Base-by-base conservation (phyloP, 2,113 vertebrate genomes). In the Corythoichthys intestinalis region DNA sequence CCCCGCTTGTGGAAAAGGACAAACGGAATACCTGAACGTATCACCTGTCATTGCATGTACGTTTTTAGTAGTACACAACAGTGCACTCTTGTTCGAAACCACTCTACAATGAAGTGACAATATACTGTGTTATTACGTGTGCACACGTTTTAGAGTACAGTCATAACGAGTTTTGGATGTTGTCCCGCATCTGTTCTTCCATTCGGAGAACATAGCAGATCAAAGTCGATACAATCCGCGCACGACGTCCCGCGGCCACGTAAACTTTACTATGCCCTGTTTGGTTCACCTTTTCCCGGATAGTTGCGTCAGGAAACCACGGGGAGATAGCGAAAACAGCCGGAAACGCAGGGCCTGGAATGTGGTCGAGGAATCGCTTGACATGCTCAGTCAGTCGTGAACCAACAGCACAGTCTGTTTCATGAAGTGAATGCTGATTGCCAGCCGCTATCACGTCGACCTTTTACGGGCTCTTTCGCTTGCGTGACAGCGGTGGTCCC, bases 241-340 rank as follows among this genome's bases (percentile, higher is more conserved):
- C 47, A 13, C 47, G 47, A 10, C 10, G 47, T 6, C 57, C 52
- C 76, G 28, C 6, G 46, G 79, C 63, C 58, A 58, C 62, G 59
- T 46, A 8, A 87, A 89, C 88, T 88, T 88, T 88, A 63, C 66
- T 67, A n/a, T 68, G 70, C 84, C 78, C 67, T 70, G 75, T 37
- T 58, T 47, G 67, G 64, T 57, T 79, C 81, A 73, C 81, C 67
- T 78, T 81, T 74, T 83, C 68, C 78, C 80, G 88, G 87, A 70
- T 76, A 73, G 59, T 17, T 17, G 72, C 67, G 67, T 65, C 83
- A 89, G 90, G 90, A 90, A 90, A 90, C 75, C 80, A 72, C 86
- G 89, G 81, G 79, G 90, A 80, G 86, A 82, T 69, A 39, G 71
- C 66, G 67, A 77, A 73, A 57, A 71, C 72, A 76, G 71, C 17